phyloP scores from a whole-genome alignment of 92 coral and sea anemone species.

The Porites evermanni region DNA sequence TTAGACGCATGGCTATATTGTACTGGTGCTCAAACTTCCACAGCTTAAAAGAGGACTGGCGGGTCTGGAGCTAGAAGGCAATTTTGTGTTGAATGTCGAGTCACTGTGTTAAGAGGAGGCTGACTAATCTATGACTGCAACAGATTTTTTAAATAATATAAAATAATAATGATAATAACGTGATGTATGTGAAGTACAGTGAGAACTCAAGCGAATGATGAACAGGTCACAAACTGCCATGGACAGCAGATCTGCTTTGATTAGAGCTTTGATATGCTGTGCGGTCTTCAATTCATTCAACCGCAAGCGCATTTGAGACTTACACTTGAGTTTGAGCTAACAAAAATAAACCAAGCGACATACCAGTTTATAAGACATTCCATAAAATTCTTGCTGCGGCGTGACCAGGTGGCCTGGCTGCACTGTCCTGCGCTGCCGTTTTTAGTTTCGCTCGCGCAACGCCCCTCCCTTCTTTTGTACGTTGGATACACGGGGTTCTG shows the following conservation, averaged over 20 bases:
- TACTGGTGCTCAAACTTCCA: no score
- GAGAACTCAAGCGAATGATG: constrained; percentile 53
- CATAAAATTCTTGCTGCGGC: no score
- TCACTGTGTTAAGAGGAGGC: constrained; percentile 5
- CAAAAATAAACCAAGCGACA: not conserved
- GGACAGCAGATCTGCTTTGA: constrained; percentile 61
- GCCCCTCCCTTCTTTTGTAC: no score
- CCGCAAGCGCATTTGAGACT: constrained; percentile 10
- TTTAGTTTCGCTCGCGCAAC: no score
- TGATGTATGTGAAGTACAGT: constrained; percentile 1
- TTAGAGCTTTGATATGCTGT: not conserved
- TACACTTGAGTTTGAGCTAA: not conserved
- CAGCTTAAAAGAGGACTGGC: no score
- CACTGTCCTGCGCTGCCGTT: no score
- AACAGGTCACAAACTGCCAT: constrained; percentile 58
- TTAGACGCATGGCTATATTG: no score
- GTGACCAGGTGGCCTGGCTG: no score
- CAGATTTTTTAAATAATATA: no score
- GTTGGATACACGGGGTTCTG: no score
- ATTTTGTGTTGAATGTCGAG: no score
- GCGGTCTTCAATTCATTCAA: constrained; percentile 76
- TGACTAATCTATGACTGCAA: not conserved
- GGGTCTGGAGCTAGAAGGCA: no score
- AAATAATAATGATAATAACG: not conserved
- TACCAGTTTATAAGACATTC: not conserved